A percentile compares a stretch with the other conserved stretches of the same genome.
phyloP scores from a whole-genome alignment of 2,113 vertebrate species.

The Tichodroma muraria region DNA sequence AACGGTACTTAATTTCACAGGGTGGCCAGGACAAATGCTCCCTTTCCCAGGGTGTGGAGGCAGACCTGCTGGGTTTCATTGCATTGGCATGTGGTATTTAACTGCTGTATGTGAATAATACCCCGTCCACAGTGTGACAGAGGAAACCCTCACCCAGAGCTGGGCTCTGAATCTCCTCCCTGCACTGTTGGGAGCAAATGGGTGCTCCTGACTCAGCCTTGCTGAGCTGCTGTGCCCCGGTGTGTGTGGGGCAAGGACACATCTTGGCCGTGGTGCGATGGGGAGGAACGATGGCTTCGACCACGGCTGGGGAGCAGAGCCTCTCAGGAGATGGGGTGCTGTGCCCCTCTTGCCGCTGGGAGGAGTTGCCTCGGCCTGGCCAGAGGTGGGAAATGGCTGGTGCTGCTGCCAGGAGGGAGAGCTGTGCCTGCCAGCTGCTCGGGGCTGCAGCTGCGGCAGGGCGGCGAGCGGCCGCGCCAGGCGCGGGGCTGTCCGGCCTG shows the following conservation, averaged over 20 bases:
- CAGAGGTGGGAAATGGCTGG: not conserved
- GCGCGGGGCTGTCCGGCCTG: not conserved
- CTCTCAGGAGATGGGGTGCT: not conserved
- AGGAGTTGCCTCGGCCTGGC: not conserved
- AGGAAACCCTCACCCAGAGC: not conserved
- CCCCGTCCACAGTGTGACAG: not conserved
- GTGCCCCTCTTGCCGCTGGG: not conserved
- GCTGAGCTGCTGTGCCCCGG: not conserved
- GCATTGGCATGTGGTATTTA: not conserved
- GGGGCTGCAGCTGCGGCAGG: no score
- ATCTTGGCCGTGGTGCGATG: fast-evolving
- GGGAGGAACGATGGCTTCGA: not conserved
- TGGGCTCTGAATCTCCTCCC: not conserved
- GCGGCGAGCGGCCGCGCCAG: no score
- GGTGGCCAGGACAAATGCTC: not conserved
- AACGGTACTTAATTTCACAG: not conserved
- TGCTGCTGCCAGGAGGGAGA: not conserved
- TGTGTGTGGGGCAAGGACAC: not conserved
- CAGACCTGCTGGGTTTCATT: not conserved
- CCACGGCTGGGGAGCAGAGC: not conserved
- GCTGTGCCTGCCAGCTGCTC: not conserved
- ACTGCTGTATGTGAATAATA: not conserved
- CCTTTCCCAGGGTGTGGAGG: not conserved
- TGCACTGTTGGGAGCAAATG: not conserved
- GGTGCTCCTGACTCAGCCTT: not conserved